Conservation (phyloP, 1,140 invertebrate species). For the Drosophila oshimai region DNA sequence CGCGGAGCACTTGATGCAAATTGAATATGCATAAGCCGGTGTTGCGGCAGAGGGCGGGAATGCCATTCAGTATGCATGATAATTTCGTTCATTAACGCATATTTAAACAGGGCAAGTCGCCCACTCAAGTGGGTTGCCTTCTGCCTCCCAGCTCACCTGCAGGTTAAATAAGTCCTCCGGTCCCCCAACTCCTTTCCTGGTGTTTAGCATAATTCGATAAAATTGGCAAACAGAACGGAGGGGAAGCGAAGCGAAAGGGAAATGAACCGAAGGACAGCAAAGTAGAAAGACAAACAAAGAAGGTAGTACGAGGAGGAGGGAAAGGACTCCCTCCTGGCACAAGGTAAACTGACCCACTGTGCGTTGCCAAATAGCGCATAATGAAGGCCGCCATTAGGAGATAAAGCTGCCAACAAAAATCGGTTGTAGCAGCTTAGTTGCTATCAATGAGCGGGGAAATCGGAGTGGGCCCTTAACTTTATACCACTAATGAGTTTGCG, state of each 20-base stretch:
- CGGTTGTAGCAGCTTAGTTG: slow-evolving; percentile 52
- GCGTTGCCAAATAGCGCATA: slow-evolving; percentile 60
- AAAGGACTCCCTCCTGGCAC: neutral
- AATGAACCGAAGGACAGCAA: slow-evolving; percentile 15
- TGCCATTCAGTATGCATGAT: slow-evolving; percentile 71
- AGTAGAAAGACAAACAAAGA: slow-evolving; percentile 52
- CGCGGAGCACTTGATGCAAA: slow-evolving; percentile 53
- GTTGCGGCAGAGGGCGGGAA: neutral
- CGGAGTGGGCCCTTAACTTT: slow-evolving; percentile 39
- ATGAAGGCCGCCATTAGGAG: slow-evolving; percentile 74
- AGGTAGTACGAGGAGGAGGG: neutral
- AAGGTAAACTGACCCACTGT: slow-evolving; percentile 36
- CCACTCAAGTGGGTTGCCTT: neutral
- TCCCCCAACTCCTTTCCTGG: slow-evolving; percentile 1
- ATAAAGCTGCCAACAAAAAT: slow-evolving; percentile 69
- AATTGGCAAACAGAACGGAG: slow-evolving; percentile 58
- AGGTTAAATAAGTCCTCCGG: slow-evolving; percentile 36
- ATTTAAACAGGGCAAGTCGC: slow-evolving; percentile 52
- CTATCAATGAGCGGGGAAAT: slow-evolving; percentile 30
- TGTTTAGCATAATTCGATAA: slow-evolving; percentile 78
- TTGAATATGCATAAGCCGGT: slow-evolving; percentile 64
- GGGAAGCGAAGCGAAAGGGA: neutral
- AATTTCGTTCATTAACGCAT: slow-evolving; percentile 78
- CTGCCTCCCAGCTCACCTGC: slow-evolving; percentile 23
- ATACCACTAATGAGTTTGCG: slow-evolving; percentile 70